A percentile compares a stretch with the other conserved stretches of the same genome.
These are phyloP conservation scores for Epiblema foenella DNA, from an alignment of 2,888 invertebrate species.

Conservation along the genomic window DNA sequence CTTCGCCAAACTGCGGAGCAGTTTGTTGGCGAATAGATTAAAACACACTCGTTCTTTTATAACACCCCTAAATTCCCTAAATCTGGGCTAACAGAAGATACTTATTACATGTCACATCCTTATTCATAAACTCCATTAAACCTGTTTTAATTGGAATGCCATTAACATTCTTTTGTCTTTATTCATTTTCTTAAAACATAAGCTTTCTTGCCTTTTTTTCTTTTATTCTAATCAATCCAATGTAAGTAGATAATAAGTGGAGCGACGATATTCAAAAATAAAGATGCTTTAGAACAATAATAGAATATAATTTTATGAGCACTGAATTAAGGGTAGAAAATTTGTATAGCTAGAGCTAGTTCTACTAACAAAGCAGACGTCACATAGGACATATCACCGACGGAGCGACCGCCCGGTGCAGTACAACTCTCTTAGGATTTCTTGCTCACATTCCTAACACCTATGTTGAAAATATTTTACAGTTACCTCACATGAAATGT, in stretches of 20 bases:
- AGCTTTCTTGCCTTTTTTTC: too few species aligned
- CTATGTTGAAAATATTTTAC: constrained; percentile 52
- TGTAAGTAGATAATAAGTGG: not conserved
- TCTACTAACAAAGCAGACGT: constrained; percentile 45
- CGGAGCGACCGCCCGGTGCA: constrained; percentile 53
- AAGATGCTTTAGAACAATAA: not conserved
- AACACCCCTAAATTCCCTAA: too few species aligned
- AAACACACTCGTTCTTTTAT: too few species aligned
- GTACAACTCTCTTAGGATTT: constrained; percentile 50
- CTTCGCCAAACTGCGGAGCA: too few species aligned
- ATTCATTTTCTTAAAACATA: too few species aligned
- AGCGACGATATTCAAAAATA: not conserved
- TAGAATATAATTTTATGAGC: not conserved
- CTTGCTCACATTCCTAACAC: constrained; percentile 51
- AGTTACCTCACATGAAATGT: constrained; percentile 54
- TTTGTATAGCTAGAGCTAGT: not conserved
- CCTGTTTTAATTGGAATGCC: too few species aligned
- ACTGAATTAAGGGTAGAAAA: not conserved
- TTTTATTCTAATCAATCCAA: too few species aligned
- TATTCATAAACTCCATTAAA: too few species aligned
- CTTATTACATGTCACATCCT: too few species aligned
- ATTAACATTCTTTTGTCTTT: too few species aligned
- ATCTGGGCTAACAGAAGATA: too few species aligned
- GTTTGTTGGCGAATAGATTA: too few species aligned
- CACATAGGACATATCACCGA: constrained; percentile 62